Conservation (phyloP, 2,113 vertebrate genomes). For the Clupea harengus region DNA sequence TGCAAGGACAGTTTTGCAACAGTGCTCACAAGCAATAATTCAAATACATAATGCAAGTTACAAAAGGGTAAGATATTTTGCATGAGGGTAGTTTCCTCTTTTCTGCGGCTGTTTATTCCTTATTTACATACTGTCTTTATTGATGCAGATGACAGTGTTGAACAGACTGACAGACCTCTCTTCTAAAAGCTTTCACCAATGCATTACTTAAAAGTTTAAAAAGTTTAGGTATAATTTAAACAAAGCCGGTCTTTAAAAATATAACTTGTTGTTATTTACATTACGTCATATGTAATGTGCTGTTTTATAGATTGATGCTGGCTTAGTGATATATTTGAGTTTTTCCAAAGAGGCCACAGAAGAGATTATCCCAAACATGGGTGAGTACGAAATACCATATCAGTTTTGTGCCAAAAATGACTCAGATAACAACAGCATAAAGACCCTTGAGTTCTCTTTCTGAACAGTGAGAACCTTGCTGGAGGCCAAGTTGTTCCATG, state of each 20-base stretch:
- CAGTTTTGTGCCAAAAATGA: not conserved
- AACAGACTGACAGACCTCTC: not conserved
- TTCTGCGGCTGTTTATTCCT: not conserved
- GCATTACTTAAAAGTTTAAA: too few species aligned
- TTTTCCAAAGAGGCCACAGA: slow-evolving; percentile 80
- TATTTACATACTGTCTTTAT: not conserved
- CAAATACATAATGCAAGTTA: slow-evolving; percentile 58
- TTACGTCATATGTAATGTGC: not conserved
- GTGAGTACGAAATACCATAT: slow-evolving; percentile 55
- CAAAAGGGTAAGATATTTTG: not conserved
- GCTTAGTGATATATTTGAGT: slow-evolving; percentile 83
- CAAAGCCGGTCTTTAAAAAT: slow-evolving; percentile 53
- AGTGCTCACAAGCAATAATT: slow-evolving; percentile 73
- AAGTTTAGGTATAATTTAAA: too few species aligned
- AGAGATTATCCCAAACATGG: slow-evolving; percentile 79
- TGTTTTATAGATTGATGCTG: slow-evolving; percentile 76
- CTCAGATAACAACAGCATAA: too few species aligned
- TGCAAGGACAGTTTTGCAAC: slow-evolving; percentile 79
- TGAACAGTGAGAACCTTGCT: slow-evolving; percentile 75
- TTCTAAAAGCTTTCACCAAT: too few species aligned
- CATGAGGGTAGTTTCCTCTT: not conserved
- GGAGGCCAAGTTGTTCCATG: slow-evolving; percentile 80
- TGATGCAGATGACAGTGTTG: not conserved
- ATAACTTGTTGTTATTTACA: too few species aligned
- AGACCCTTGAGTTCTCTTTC: not conserved